These are phyloP conservation scores for Phorcus lineatus DNA, from an alignment of 2,888 invertebrate genomes.

Conservation along the genomic window DNA sequence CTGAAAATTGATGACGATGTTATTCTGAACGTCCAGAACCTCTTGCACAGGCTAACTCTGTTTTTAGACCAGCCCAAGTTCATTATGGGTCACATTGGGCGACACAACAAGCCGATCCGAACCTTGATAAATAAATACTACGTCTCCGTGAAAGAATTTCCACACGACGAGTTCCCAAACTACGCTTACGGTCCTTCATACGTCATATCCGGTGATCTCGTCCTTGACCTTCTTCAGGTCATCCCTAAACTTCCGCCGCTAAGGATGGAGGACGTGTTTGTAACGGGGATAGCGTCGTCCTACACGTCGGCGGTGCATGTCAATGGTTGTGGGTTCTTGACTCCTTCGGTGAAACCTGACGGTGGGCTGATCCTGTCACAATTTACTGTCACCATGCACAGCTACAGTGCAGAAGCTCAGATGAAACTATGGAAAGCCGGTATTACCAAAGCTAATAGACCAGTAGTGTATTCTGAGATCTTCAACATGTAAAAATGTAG, in stretches of 20 bases:
- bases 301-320: neutral
- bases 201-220: neutral
- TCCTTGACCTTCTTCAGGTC: neutral
- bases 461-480: too few relatives aligned
- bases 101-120: neutral
- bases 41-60: neutral
- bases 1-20: neutral
- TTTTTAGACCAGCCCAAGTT: neutral
- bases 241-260: neutral
- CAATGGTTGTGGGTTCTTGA: neutral
- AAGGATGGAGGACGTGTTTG: neutral
- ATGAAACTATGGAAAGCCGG: too few relatives aligned
- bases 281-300: neutral
- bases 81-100: neutral
- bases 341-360: too few relatives aligned
- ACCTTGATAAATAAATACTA: neutral
- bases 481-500: too few relatives aligned
- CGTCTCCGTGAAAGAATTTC: neutral
- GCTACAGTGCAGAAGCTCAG: too few relatives aligned
- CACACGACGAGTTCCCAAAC: neutral
- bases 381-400: too few relatives aligned
- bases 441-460: too few relatives aligned
- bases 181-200: neutral
- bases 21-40: neutral
- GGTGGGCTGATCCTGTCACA: too few relatives aligned